Conservation (phyloP, 2,888 invertebrate genomes). For the Watsonalla cultraria region DNA sequence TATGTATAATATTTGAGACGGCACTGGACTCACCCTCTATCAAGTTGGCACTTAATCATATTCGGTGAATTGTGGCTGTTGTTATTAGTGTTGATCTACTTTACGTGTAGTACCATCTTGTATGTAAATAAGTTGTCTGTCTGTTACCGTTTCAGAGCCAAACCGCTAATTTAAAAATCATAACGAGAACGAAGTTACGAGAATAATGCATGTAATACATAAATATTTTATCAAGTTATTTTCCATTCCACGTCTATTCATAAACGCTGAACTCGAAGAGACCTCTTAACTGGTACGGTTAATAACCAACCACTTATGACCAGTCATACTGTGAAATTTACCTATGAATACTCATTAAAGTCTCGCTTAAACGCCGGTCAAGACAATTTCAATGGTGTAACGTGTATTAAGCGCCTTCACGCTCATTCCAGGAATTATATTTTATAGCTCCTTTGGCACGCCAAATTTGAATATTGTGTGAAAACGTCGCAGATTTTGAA, state of each 20-base stretch:
- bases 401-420: constrained; percentile 46
- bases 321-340: constrained; percentile 27
- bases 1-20: too few species aligned
- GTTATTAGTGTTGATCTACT: too few species aligned
- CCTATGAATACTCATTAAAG: constrained; percentile 35
- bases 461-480: constrained; percentile 49
- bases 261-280: not conserved
- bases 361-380: constrained; percentile 23
- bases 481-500: constrained; percentile 28
- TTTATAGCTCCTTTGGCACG: constrained; percentile 55
- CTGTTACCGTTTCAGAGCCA: too few species aligned
- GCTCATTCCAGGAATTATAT: constrained; percentile 42
- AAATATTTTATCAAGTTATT: not conserved
- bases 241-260: not conserved
- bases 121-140: too few species aligned
- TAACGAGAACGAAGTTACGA: too few species aligned
- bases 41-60: too few species aligned
- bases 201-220: too few species aligned
- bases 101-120: too few species aligned
- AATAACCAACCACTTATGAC: constrained; percentile 25
- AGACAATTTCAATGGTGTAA: constrained; percentile 42
- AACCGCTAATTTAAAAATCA: too few species aligned
- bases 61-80: too few species aligned
- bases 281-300: constrained; percentile 3
- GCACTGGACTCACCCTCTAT: too few species aligned